Base-by-base conservation (phyloP, 2,113 vertebrate species). In the Corythornis cristatus region DNA sequence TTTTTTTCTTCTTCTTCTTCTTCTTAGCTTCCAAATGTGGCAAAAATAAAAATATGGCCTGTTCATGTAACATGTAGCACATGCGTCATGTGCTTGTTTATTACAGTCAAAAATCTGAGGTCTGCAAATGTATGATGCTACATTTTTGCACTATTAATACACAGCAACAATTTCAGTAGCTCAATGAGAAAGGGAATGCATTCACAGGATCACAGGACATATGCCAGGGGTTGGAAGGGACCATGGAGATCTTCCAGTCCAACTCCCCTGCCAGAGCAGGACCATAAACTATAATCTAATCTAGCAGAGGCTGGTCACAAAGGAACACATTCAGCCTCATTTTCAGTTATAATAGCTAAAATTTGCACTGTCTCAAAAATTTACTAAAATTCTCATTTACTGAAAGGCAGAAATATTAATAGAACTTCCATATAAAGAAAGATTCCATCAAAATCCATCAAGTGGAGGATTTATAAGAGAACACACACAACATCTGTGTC, bases 401-500 rank as follows among this genome's bases (percentile, higher is more conserved):
- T 51, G 23, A 19, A 25, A 70, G 1, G 16, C 6, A 48, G 22
- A 79, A 68, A 70, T 15, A 75, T 62, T 8, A 62, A 62, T 33
- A 51, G 35, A 73, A 42, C 20, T 67, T 43, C 31, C 4, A 46
- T n/a, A 23, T 17, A 40, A 60, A 48, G 12, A 43, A 50, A 58
- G 20, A 23, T 23, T 82, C 12, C 9, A 48, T 6, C 31, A 40
- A 61, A 62, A 62, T 6, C 28, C 35, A 54, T 12, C 23, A 57
- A 43, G 48, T 14, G 26, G 16, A 48, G 43, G 12, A 54, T 9
- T 29, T 54, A 21, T 2, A 54, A 60, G 26, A 26, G 56, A 50
- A 16, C 2, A 33, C 14, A 33, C 14, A 3, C 11, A 8, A 20
- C 1, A 6, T 12, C 31, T 16, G 2, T 4, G 19, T 5, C 9